These are phyloP conservation scores for Condylura cristata DNA, from an alignment of 2,113 vertebrate species.

Conservation along the genomic window DNA sequence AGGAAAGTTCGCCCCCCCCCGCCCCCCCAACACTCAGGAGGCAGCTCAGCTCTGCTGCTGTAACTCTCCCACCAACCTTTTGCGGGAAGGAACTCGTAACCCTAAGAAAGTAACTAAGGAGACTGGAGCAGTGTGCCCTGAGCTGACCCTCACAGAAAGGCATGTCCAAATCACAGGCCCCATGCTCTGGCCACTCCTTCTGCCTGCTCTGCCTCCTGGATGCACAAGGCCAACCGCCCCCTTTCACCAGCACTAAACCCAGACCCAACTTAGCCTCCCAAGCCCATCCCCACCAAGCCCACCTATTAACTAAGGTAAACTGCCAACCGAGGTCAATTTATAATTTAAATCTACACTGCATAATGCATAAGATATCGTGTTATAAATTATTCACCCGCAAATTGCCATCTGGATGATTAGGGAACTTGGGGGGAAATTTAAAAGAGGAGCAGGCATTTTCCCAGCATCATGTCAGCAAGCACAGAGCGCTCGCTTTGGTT, in stretches of 20 bases:
- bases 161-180: background rate
- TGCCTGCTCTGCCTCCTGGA: background rate
- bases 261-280: background rate
- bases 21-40: too few relatives aligned
- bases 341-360: slow-evolving; percentile 72
- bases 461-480: background rate
- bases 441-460: slow-evolving; percentile 42
- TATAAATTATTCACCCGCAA: slow-evolving; percentile 73
- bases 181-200: background rate
- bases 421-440: slow-evolving; percentile 63
- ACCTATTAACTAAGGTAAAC: slow-evolving; percentile 63
- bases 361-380: slow-evolving; percentile 70
- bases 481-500: background rate
- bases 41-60: background rate
- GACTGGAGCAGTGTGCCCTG: background rate
- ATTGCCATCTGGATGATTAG: slow-evolving; percentile 72
- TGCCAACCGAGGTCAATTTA: slow-evolving; percentile 66
- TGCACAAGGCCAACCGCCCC: background rate
- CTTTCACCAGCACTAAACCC: background rate
- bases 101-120: background rate
- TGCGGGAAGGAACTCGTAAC: background rate
- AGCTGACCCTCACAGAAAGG: background rate
- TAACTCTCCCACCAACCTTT: background rate
- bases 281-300: background rate
- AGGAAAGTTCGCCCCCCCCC: too few relatives aligned